Base-by-base conservation (phyloP, 2,113 vertebrate genomes). In the Vicugna pacos region DNA sequence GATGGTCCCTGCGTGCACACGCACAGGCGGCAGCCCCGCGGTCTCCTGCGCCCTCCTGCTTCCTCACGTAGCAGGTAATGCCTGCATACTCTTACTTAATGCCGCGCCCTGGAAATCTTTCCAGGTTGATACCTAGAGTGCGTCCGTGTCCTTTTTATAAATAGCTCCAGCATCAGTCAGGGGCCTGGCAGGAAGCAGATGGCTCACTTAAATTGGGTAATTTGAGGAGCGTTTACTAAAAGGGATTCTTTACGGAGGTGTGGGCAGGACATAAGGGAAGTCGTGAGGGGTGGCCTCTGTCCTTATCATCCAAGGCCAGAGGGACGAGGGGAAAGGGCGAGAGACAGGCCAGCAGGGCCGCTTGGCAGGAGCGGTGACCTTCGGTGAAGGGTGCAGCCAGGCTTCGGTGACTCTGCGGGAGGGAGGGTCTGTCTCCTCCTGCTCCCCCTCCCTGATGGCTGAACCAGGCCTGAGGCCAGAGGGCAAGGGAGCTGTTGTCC, bases 141-240 rank as follows among this genome's bases (percentile, higher is more conserved):
- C 15, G 0, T 70, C 65, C 52, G 88, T 4, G 2, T 87, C 70
- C 42, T 77, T 85, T 73, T 81, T 48, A 85, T 16, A 84, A 91
- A 96, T 52, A 88, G 93, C 93, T 70, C 64, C 54, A 46, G 65
- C 70, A 28, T 65, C 83, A 48, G 65, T 80, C 26, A 58, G 93
- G 64, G 64, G 87, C 69, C 93, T 92, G 52, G 58, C 50, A 86
- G 75, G 42, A 90, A 94, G 62, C 91, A 94, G 80, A 76, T 90
- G 93, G 94, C 58, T 64, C 4, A 2, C n/a, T 70, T 89, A 89
- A 58, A 56, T 13, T 46, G 73, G 64, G 52, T 75, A 81, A 60
- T 67, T 90, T 42, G 35, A 88, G 87, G 48, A 76, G 12, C 1
- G 3, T 91, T 69, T 93, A 89, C 82, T 73, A 46, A 88, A 42